Evolutionary conservation across 2,888 invertebrate genomes (phyloP), one percentile per base, ranked within the genome.

Genomic region (Drosophila atroscutellata): DNA sequence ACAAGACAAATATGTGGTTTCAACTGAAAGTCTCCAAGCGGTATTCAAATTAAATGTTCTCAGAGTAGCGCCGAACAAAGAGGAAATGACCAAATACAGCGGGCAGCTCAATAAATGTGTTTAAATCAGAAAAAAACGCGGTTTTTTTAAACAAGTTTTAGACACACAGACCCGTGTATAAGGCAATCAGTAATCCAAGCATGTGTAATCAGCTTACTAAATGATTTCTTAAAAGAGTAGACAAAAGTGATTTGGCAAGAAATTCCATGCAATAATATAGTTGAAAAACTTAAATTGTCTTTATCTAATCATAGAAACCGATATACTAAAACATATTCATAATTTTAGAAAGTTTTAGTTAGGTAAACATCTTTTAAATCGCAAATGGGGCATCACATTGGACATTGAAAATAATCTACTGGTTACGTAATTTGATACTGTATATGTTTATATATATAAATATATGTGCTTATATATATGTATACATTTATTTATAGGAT

Each of bases 31-130:
- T 73, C 61, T 66, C 58, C 62, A 47, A 50, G 26, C 37, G 55
- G 62, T 88, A 86, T 88, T 82, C 75, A 88, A 88, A 86, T 88
- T 72, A 75, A 78, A 75, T 72, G 72, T 76, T 77, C 85, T 77
- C 78, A 60, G 45, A 71, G 30, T n/a, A 50, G 51, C 50, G 24
- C 32, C 56, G 56, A 55, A 13, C 36, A 57, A 77, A 82, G 81
- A 75, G 78, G 84, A 88, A 86, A 86, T 86, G 78, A 77, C 89
- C 88, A 84, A 86, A 84, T 81, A 75, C 65, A 69, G 64, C 72
- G 68, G 18, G 0, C 26, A n/a, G 36, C 37, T 36, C 26, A 51
- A 15, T 36, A 39, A 34, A 32, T 50, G 45, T 34, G 45, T 28
- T 57, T 30, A 45, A 24, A 37, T 36, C 54, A 58, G 42, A 59